Evolutionary conservation across 2,888 invertebrate species (phyloP).

Genomic region (Monochamus alternatus): DNA sequence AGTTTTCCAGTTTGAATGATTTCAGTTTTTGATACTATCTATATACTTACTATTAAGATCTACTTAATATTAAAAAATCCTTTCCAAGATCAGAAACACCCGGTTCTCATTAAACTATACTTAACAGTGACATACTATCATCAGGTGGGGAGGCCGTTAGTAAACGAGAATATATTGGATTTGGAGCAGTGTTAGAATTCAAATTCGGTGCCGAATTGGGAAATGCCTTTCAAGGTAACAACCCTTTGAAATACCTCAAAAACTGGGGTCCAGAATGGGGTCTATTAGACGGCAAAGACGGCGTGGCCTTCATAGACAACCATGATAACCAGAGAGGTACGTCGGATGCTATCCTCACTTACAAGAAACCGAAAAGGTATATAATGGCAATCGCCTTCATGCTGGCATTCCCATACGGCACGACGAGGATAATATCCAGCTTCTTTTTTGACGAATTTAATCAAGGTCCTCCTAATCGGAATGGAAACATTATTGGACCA

Average conservation of each 20-base stretch:
- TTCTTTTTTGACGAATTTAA: conserved; percentile 79
- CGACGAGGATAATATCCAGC: conserved; percentile 94
- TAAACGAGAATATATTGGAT: conserved; percentile 68
- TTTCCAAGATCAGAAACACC: no score
- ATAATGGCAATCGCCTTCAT: conserved; percentile 88
- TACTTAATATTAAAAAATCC: no score
- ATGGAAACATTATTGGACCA: conserved; percentile 79
- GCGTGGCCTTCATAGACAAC: conserved; percentile 66
- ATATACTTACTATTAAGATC: no score
- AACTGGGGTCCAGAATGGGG: conserved; percentile 81
- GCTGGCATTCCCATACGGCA: conserved; percentile 87
- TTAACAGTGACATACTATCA: no score
- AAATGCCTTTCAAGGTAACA: conserved; percentile 74
- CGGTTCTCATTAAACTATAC: no score
- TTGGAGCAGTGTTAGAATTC: conserved; percentile 87
- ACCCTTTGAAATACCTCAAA: conserved; percentile 77
- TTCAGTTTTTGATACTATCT: no score
- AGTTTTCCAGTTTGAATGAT: no score
- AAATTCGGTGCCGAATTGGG: conserved; percentile 74
- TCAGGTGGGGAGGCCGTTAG: conserved; percentile 68
- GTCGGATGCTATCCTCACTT: conserved; percentile 77
- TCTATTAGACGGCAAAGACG: conserved; percentile 70
- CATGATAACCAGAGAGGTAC: conserved; percentile 80
- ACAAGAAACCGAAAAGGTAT: conserved; percentile 79
- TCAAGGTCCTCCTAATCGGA: conserved; percentile 78